Evolutionary conservation across 1,140 invertebrate species (phyloP).

Genomic region (Eriocheir sinensis): DNA sequence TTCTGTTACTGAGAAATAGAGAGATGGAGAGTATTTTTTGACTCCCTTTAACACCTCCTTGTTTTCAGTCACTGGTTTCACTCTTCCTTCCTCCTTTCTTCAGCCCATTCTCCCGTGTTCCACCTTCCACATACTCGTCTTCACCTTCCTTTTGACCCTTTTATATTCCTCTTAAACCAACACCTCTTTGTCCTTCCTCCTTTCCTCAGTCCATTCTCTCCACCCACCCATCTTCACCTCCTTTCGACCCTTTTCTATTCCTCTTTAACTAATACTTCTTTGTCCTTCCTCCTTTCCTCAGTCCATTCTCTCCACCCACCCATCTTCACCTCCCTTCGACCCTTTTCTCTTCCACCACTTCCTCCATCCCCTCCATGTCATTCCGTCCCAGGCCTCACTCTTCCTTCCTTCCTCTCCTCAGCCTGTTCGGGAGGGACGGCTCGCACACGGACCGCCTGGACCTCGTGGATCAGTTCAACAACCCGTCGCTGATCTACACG

Average conservation of each 20-base stretch:
- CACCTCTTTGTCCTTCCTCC: neutral
- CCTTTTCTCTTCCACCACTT: neutral
- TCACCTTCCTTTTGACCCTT: neutral
- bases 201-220: neutral
- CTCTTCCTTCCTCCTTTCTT: no score
- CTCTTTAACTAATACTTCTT: neutral
- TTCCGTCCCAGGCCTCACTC: neutral
- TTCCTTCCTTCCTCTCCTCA: neutral
- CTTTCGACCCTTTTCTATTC: neutral
- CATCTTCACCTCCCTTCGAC: neutral
- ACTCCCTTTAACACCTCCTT: neutral
- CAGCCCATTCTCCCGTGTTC: no score
- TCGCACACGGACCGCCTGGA: conserved; percentile 69
- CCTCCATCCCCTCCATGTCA: no score
- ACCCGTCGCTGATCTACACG: conserved; percentile 83
- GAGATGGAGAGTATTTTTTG: neutral
- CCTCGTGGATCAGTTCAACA: conserved; percentile 86
- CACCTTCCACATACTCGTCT: no score
- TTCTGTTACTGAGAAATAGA: neutral
- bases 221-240: neutral
- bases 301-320: neutral
- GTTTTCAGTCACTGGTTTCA: no score
- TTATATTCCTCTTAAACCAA: neutral
- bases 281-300: neutral
- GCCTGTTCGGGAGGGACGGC: conserved; percentile 65